These are phyloP conservation scores for Lagocephalus sceleratus DNA, from an alignment of 2,797 vertebrate genomes.

Conservation along the genomic window DNA sequence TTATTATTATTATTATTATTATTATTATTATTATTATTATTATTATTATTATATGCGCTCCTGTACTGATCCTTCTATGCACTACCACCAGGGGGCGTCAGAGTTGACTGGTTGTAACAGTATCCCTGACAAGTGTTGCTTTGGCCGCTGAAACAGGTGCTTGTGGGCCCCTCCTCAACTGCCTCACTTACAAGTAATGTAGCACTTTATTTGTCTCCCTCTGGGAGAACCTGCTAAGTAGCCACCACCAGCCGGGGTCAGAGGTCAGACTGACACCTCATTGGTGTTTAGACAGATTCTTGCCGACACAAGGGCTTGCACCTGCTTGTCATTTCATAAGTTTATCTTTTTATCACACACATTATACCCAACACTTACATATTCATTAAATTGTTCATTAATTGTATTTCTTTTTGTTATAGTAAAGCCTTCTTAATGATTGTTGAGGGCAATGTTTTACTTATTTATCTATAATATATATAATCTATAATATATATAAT, in stretches of 20 bases:
- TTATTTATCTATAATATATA: too few species aligned
- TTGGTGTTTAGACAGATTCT: conserved; percentile 35
- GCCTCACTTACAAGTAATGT: conserved; percentile 49
- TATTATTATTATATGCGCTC: not conserved
- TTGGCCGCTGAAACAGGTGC: conserved; percentile 49
- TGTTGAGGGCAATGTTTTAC: too few species aligned
- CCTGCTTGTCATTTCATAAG: conserved; percentile 31
- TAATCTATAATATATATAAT: too few species aligned
- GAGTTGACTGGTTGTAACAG: conserved; percentile 24
- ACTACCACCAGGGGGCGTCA: conserved; percentile 60
- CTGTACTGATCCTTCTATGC: conserved; percentile 7
- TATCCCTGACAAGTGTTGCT: conserved; percentile 12
- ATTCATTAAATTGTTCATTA: too few species aligned
- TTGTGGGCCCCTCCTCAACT: conserved; percentile 36
- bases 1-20: not conserved
- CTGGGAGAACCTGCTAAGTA: conserved; percentile 27
- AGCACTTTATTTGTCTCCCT: conserved; percentile 47
- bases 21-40: not conserved
- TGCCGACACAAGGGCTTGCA: conserved; percentile 33
- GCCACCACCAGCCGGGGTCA: conserved; percentile 48
- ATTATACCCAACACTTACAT: not conserved
- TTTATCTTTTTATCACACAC: too few species aligned
- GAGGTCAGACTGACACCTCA: conserved; percentile 44
- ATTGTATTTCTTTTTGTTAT: too few species aligned
- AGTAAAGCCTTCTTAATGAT: too few species aligned